These are phyloP conservation scores for Rhinoderma darwinii DNA, from an alignment of 2,113 vertebrate species.

Conservation along the genomic window DNA sequence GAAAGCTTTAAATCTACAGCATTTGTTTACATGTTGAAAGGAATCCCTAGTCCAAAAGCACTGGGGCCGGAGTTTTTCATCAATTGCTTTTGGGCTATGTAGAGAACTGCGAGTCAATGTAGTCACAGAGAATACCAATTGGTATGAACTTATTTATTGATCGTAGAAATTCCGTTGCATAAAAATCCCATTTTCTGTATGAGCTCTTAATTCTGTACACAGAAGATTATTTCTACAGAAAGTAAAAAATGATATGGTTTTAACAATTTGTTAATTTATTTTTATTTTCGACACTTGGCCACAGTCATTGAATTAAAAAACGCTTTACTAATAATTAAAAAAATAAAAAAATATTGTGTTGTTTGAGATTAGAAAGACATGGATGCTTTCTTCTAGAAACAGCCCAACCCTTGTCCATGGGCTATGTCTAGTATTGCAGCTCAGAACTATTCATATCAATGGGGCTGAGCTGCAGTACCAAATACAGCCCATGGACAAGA, in stretches of 20 bases:
- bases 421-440: too few relatives aligned
- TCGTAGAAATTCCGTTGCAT: background rate
- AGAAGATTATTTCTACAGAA: too few relatives aligned
- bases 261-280: background rate
- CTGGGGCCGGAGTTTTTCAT: constrained; percentile 78
- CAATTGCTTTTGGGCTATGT: constrained; percentile 80
- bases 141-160: constrained; percentile 67
- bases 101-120: constrained; percentile 85
- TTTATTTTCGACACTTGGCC: too few relatives aligned
- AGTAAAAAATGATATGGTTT: background rate
- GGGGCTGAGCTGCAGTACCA: too few relatives aligned
- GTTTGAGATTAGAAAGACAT: too few relatives aligned
- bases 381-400: too few relatives aligned
- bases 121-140: constrained; percentile 83
- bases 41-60: constrained; percentile 79
- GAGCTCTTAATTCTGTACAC: background rate
- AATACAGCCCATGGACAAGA: too few relatives aligned
- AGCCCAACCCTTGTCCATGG: too few relatives aligned
- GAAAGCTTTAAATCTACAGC: constrained; percentile 97
- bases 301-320: too few relatives aligned
- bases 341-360: too few relatives aligned
- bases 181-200: background rate
- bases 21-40: constrained; percentile 97
- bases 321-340: too few relatives aligned
- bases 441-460: too few relatives aligned